A percentile compares a stretch with the other conserved stretches of the same genome.
phyloP scores from a whole-genome alignment of 2,888 invertebrate species.

The Desoria tigrina region DNA sequence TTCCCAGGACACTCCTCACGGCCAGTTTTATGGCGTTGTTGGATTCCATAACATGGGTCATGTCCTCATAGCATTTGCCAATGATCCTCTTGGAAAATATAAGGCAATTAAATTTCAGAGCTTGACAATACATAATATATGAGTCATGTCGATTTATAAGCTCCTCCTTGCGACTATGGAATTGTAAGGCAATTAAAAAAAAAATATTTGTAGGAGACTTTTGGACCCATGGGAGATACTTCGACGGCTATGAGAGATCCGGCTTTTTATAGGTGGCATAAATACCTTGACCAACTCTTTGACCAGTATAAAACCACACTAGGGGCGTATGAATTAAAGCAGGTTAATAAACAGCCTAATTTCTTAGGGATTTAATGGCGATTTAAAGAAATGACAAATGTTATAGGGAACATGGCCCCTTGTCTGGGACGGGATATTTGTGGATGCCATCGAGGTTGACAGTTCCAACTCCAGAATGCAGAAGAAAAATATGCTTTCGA shows the following conservation, averaged over 20 bases:
- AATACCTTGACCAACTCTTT: slow-evolving; percentile 76
- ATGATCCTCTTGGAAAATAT: slow-evolving; percentile 77
- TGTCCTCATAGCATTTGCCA: slow-evolving; percentile 72
- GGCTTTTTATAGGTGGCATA: slow-evolving; percentile 82
- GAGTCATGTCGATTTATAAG: too few relatives aligned
- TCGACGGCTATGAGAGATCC: slow-evolving; percentile 86
- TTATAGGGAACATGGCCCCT: slow-evolving; percentile 47
- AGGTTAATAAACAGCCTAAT: too few relatives aligned
- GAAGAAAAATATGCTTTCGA: slow-evolving; percentile 63
- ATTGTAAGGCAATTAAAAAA: too few relatives aligned
- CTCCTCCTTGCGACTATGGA: too few relatives aligned
- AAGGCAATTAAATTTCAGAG: slow-evolving; percentile 65
- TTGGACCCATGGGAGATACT: slow-evolving; percentile 79
- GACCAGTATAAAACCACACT: slow-evolving; percentile 71
- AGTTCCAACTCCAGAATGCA: slow-evolving; percentile 13
- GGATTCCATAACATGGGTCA: slow-evolving; percentile 78
- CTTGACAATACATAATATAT: too few relatives aligned
- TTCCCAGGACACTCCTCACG: slow-evolving; percentile 37
- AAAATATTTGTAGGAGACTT: slow-evolving; percentile 72
- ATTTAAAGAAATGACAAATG: too few relatives aligned
- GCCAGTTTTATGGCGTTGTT: slow-evolving; percentile 62
- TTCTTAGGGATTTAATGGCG: too few relatives aligned
- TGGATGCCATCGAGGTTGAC: slow-evolving; percentile 27
- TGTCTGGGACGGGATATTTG: slow-evolving; percentile 39
- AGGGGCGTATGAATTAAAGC: slow-evolving; percentile 57